Percentiles rank a stretch among this genome's conserved stretches.
phyloP scores from a whole-genome alignment of 2,113 vertebrate genomes.

The Ornithorhynchus anatinus region DNA sequence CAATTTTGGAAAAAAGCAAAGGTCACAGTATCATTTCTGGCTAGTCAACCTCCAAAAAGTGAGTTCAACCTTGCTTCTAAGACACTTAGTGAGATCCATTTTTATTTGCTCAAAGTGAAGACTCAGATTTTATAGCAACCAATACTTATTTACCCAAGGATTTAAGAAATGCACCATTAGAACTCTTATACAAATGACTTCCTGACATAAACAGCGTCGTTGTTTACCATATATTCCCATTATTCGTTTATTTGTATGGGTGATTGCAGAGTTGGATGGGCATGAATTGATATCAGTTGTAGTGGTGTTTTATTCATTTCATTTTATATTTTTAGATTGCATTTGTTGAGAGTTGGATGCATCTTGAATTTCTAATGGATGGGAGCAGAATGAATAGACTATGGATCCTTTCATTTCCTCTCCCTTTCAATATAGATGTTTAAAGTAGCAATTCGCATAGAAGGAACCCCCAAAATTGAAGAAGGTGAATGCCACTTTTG shows the following conservation, averaged over 20 bases:
- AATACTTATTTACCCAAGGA: no score
- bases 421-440: not conserved
- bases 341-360: not conserved
- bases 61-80: no score
- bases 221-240: not conserved
- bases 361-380: slow-evolving; percentile 9
- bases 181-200: not conserved
- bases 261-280: not conserved
- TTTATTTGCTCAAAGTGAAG: no score
- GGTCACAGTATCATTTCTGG: no score
- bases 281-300: slow-evolving; percentile 5
- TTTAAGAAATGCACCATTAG: no score
- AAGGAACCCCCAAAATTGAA: not conserved
- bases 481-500: not conserved
- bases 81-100: no score
- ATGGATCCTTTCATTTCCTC: slow-evolving; percentile 9
- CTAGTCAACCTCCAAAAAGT: no score
- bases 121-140: no score
- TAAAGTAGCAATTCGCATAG: not conserved
- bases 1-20: no score
- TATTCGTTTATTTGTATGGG: slow-evolving; percentile 11
- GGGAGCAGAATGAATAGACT: not conserved
- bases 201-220: not conserved
- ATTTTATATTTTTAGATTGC: slow-evolving; percentile 22
- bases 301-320: slow-evolving; percentile 10